phyloP scores from a whole-genome alignment of 2,797 vertebrate species.

The Leptatherina wallacei region DNA sequence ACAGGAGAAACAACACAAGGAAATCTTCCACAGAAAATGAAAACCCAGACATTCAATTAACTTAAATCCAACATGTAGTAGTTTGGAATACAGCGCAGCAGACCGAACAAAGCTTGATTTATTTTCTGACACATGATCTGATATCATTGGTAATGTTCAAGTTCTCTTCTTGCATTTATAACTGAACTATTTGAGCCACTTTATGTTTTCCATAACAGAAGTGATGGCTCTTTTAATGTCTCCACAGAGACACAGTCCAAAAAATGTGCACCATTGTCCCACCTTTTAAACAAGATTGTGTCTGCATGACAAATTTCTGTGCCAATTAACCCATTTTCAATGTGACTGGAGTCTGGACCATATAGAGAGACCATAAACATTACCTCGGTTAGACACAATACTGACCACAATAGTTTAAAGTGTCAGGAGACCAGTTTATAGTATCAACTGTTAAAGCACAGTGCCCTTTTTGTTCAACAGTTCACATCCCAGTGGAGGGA shows the following conservation, averaged over 20 bases:
- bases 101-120: no score
- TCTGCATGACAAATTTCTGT: neutral
- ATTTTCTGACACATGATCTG: no score
- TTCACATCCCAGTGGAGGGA: neutral
- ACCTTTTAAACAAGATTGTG: neutral
- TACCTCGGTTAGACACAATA: neutral
- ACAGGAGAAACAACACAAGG: no score
- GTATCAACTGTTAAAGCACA: slow-evolving; percentile 4
- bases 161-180: neutral
- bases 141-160: no score
- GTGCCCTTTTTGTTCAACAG: neutral
- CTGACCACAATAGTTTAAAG: slow-evolving; percentile 4
- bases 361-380: neutral
- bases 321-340: neutral
- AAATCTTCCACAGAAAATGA: no score
- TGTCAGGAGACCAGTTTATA: slow-evolving; percentile 6
- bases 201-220: no score
- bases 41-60: no score
- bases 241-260: no score
- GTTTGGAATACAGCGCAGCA: no score
- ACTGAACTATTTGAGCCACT: neutral
- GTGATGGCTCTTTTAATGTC: no score
- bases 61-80: no score
- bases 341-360: neutral
- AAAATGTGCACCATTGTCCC: neutral